Percentiles rank a stretch among this genome's conserved stretches.
These are phyloP conservation scores for Apodemia duryi DNA, from an alignment of 2,888 invertebrate species.

Conservation along the genomic window DNA sequence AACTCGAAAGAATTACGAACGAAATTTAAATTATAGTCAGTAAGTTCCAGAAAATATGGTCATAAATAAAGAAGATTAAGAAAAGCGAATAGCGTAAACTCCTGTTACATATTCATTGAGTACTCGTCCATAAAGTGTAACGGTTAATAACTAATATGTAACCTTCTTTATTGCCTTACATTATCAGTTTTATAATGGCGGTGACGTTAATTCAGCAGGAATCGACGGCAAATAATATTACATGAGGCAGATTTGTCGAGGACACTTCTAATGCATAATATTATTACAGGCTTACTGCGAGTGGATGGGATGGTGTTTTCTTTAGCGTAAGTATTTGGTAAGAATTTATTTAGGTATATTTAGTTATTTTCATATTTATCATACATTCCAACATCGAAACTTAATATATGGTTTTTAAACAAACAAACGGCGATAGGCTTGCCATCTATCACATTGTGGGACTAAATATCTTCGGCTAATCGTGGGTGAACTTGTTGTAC, in stretches of 20 bases:
- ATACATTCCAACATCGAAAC: neutral
- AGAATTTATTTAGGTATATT: neutral
- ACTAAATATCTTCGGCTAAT: too few relatives aligned
- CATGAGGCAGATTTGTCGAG: constrained; percentile 24
- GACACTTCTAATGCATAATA: constrained; percentile 33
- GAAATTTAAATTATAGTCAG: neutral
- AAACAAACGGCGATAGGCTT: too few relatives aligned
- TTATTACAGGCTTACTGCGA: constrained; percentile 21
- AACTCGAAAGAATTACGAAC: neutral
- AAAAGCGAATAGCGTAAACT: constrained; percentile 12
- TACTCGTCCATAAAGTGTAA: constrained; percentile 30
- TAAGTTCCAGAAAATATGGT: constrained; percentile 6
- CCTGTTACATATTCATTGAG: constrained; percentile 26
- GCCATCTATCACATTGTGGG: too few relatives aligned
- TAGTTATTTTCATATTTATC: neutral
- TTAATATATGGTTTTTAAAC: too few relatives aligned
- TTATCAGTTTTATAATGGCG: constrained; percentile 36
- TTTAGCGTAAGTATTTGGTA: neutral
- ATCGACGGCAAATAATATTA: constrained; percentile 28
- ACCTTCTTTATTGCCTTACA: constrained; percentile 36
- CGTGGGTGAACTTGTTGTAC: too few relatives aligned
- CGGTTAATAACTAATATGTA: constrained; percentile 35
- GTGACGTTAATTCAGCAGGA: constrained; percentile 32
- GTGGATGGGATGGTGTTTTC: neutral
- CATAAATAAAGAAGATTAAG: constrained; percentile 11